Conservation (phyloP, 2,888 invertebrate genomes). For the Hetaerina titia region DNA sequence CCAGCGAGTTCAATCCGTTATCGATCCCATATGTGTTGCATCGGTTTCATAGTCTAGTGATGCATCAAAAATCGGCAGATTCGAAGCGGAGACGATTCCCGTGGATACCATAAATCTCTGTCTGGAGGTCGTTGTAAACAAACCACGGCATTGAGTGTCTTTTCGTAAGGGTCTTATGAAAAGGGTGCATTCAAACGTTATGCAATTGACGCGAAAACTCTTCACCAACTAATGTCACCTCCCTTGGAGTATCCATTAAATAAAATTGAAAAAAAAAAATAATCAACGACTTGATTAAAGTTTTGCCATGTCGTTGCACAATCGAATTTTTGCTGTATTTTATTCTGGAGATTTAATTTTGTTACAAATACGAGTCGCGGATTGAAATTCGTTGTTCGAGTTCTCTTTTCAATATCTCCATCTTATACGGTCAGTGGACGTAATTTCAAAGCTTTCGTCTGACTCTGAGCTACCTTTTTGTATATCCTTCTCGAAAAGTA, state of each 20-base stretch:
- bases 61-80: conserved; percentile 1
- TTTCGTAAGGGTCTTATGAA: neutral
- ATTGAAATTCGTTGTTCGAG: neutral
- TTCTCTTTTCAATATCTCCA: neutral
- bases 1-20: neutral
- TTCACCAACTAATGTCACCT: neutral
- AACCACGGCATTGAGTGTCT: neutral
- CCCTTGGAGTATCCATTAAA: too few species aligned
- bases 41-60: neutral
- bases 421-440: neutral
- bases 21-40: neutral
- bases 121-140: neutral
- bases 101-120: too few species aligned
- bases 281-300: too few species aligned
- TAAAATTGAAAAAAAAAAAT: too few species aligned
- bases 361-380: neutral
- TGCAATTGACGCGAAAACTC: neutral
- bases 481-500: neutral
- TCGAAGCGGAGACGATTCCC: neutral
- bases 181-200: neutral
- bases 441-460: neutral
- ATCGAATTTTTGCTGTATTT: neutral
- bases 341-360: neutral
- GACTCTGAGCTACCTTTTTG: neutral
- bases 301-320: neutral